Base-by-base conservation (phyloP, 2,888 invertebrate genomes). In the Schizotus pectinicornis region DNA sequence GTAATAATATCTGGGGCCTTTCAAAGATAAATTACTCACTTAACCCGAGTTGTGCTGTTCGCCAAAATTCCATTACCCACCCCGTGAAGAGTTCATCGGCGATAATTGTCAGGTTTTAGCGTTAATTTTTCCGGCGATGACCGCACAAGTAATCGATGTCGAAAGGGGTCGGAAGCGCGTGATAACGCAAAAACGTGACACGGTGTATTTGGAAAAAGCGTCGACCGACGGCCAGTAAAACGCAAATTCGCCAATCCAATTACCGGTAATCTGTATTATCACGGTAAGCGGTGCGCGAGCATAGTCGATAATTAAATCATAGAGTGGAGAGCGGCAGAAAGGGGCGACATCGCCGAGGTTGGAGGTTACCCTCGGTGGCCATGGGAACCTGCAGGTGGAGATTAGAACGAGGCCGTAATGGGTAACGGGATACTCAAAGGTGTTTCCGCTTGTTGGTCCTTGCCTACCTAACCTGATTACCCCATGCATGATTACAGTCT, bases 401-500 rank as follows among this genome's bases (percentile, higher is more conserved):
- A 56, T 62, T 52, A 56, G 57, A 52, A 57, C 46, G 61, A 62
- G 61, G 36, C 61, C 47, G 64, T 68, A 70, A 72, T 70, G 64
- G 70, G 73, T 72, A 74, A 72, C 68, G 50, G 68, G 72, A 74
- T 70, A 68, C 70, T 70, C 72, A 72, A 74, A 74, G 71, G 71
- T 69, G 68, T 71, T 74, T 73, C 68, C 69, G 68, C 65, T 61
- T 52, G 63, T 62, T 62, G 67, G 59, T 61, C 62, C 64, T 65
- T 67, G 60, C 61, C 64, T 56, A 59, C 59, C 67, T 67, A 63
- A 67, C 63, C 56, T 58, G 66, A 66, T 67, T 63, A 63, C 56
- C 53, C 46, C 57, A 61, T 61, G 62, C 63, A 61, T 62, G 66
- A 67, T 64, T 64, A 67, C 58, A 52, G 49, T 47, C 49, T 53